Base-by-base conservation (phyloP, 2,888 invertebrate genomes). In the Aphodius sticticus region DNA sequence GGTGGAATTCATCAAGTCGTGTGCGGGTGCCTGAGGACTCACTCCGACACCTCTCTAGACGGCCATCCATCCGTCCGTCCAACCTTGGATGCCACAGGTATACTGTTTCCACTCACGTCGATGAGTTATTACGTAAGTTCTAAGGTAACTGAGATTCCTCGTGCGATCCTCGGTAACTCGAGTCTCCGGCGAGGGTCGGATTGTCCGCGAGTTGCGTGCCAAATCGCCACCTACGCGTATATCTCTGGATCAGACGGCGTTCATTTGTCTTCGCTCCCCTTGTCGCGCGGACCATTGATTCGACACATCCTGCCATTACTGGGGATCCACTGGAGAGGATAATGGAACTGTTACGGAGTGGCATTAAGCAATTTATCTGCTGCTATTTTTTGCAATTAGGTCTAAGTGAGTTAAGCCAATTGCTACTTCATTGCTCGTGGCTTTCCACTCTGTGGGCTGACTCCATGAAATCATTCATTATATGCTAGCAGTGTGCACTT, bases 41-140 rank as follows among this genome's bases (percentile, higher is more conserved):
- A 5, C 53, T 53, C 53, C 53, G 53, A 53, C 53, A 53, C 53
- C 71, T 35, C 71, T 71, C 71, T 16, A 71, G 71, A 71, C 16
- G 35, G 16, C 71, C 71, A 71, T 16, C 15, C 15, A 71, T 71
- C 12, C 16, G 35, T 71, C 12, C 6, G 16, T n/a, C n/a, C 74
- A 74, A 36, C 74, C 74, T 74, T 74, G 74, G 37, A 74, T 74
- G 37, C 74, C 35, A 74, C 74, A 74, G 74, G 74, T 74, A 74
- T 74, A 74, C 74, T 26, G 37, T 74, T 74, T 74, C 74, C 6
- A 16, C 35, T 35, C 35, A 37, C 35, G 74, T 35, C 37, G 74
- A n/a, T 35, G 74, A 74, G 74, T 74, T 74, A 74, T 74, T 74
- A 74, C 74, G 74, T 74, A 74, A 26, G 26, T 26, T 26, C 26